Base-by-base conservation (phyloP, 2,797 vertebrate genomes). In the Dromococcyx pavoninus region DNA sequence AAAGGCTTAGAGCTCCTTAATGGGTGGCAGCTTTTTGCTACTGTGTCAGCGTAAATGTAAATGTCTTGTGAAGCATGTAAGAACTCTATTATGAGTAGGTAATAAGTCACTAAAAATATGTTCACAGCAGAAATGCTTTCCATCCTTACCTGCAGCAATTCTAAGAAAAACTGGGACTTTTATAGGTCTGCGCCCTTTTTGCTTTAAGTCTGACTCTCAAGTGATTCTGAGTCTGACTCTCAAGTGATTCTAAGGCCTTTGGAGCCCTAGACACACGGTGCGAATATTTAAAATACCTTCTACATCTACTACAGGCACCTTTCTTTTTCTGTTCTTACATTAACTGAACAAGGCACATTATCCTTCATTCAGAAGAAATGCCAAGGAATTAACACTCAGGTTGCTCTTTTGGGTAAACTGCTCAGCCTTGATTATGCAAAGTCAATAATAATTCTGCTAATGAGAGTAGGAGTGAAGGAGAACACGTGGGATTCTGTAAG, bases 271-370 rank as follows among this genome's bases (percentile, higher is more conserved):
- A 88, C 60, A 90, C 80, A 54, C 37, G 32, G 48, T 89, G 74
- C 73, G 95, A 80, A 91, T 95, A 89, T 86, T 91, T 95, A 83
- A 97, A 91, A 91, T 91, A 86, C n/a, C 75, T 51, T 91, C 57
- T 69, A 44, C 50, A 69, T 71, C 39, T 92, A 66, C 71, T 86
- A 32, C 13, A 88, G 72, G 62, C 70, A 78, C n/a, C n/a, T 75
- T 91, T 17, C 82, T 92, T 92, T 51, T 95, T 73, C 61, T 60
- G 35, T 90, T 96, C 87, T 84, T 75, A 73, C 54, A 75, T 89
- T 87, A 85, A 61, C 66, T 83, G 73, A 91, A 86, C 62, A 33
- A 84, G 12, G 33, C 30, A 37, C 58, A 28, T 85, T 62, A 43
- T 60, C 51, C 46, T 90, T 76, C 78, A 89, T 75, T 77, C 69